Conservation (phyloP, 2,888 invertebrate genomes). For the Acanthopleura granulata region DNA sequence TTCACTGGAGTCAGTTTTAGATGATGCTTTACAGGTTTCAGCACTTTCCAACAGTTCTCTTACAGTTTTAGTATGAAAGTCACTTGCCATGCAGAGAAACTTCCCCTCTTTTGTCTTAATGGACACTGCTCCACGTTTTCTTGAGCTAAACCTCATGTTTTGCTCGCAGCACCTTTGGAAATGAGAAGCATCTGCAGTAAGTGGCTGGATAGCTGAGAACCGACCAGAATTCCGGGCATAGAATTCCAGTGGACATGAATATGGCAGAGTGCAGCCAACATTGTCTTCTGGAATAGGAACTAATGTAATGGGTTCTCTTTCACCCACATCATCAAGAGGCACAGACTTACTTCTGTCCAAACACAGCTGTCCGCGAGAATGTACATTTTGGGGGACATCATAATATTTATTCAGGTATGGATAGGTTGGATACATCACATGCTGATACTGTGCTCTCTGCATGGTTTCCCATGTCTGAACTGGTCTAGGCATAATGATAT, state of each 20-base stretch:
- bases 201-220: neutral
- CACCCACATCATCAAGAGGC: no score
- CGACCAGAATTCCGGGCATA: neutral
- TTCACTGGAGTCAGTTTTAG: neutral
- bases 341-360: no score
- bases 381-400: no score
- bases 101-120: constrained; percentile 20
- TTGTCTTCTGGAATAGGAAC: neutral
- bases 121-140: constrained; percentile 12
- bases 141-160: neutral
- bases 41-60: constrained; percentile 22
- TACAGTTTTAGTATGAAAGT: constrained; percentile 23
- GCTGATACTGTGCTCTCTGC: no score
- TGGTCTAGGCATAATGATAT: no score
- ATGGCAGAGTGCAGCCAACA: neutral
- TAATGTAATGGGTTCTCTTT: neutral
- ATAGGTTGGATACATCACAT: no score
- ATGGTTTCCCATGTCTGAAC: no score
- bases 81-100: constrained; percentile 21
- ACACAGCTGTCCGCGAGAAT: no score
- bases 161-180: neutral
- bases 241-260: neutral
- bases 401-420: no score
- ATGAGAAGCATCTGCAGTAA: neutral
- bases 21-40: constrained; percentile 17